Percentiles rank a stretch among this genome's conserved stretches.
Conservation (phyloP, 2,888 invertebrate genomes). For the Leucoptera coffeella region DNA sequence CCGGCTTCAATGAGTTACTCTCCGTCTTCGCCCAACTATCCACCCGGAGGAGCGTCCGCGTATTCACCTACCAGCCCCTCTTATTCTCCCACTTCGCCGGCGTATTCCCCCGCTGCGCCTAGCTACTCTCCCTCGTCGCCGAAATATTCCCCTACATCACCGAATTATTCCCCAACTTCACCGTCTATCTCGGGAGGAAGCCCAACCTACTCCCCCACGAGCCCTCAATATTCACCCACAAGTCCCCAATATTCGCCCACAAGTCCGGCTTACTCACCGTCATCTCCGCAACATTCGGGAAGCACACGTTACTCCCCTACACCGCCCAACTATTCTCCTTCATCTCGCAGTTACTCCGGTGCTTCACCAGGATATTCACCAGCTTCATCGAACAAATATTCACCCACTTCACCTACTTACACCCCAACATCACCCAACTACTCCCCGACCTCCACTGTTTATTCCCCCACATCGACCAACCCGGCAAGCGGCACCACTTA, state of each 20-base stretch:
- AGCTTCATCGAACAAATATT: conserved; percentile 74
- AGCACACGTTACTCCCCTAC: conserved; percentile 69
- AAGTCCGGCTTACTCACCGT: conserved; percentile 66
- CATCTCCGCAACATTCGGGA: conserved; percentile 64
- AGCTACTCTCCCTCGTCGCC: conserved; percentile 39
- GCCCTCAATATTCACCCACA: conserved; percentile 80
- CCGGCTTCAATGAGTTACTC: conserved; percentile 78
- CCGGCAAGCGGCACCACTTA: conserved; percentile 45
- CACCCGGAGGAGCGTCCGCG: conserved; percentile 71
- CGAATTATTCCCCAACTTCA: conserved; percentile 70
- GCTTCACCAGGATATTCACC: conserved; percentile 75
- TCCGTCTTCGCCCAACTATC: conserved; percentile 73
- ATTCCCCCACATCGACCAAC: conserved; percentile 63
- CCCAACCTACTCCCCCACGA: conserved; percentile 81
- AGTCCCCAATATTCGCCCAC: conserved; percentile 76
- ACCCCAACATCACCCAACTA: conserved; percentile 75
- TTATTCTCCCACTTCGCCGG: conserved; percentile 72
- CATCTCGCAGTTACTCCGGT: conserved; percentile 69
- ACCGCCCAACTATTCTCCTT: conserved; percentile 65
- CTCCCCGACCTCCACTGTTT: conserved; percentile 71
- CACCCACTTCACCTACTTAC: conserved; percentile 74
- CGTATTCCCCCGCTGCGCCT: conserved; percentile 64
- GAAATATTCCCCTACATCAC: conserved; percentile 58
- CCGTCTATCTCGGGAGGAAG: conserved; percentile 73
- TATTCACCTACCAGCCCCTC: conserved; percentile 76